These are phyloP conservation scores for Branchipolynoe longqiensis DNA, from an alignment of 2,888 invertebrate genomes.

Conservation along the genomic window DNA sequence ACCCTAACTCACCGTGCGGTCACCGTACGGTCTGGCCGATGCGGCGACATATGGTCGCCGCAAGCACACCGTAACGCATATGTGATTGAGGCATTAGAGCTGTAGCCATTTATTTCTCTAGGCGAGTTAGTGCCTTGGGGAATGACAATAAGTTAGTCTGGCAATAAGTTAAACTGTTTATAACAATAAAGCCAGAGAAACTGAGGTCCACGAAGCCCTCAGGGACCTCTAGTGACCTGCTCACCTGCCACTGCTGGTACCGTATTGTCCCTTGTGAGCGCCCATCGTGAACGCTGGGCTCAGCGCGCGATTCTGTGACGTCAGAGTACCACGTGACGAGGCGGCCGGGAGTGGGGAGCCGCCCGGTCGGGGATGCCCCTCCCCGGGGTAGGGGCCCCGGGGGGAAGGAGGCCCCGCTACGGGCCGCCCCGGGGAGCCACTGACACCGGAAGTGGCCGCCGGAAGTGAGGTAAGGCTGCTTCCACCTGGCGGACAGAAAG, in stretches of 20 bases:
- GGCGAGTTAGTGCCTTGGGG: too few relatives aligned
- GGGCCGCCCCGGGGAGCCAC: neutral
- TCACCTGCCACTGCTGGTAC: neutral
- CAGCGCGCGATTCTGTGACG: neutral
- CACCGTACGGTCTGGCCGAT: too few relatives aligned
- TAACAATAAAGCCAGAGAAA: too few relatives aligned
- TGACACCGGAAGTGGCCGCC: neutral
- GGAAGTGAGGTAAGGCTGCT: constrained; percentile 17
- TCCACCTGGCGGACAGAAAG: constrained; percentile 10
- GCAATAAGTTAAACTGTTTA: too few relatives aligned
- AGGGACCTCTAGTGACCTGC: too few relatives aligned
- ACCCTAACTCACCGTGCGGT: too few relatives aligned
- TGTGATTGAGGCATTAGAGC: too few relatives aligned
- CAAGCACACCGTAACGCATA: too few relatives aligned
- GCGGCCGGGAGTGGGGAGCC: neutral
- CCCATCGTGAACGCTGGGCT: neutral
- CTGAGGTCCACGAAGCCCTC: too few relatives aligned
- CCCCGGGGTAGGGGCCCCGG: neutral
- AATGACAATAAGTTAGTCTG: too few relatives aligned
- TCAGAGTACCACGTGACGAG: constrained; percentile 8
- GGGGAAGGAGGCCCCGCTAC: neutral
- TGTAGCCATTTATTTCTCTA: too few relatives aligned
- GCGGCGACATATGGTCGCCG: too few relatives aligned
- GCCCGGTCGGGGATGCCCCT: neutral
- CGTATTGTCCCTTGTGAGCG: neutral